A percentile compares a stretch with the other conserved stretches of the same genome.
Evolutionary conservation across 2,797 vertebrate species (phyloP).

Genomic region (Coregonus ussuriensis): DNA sequence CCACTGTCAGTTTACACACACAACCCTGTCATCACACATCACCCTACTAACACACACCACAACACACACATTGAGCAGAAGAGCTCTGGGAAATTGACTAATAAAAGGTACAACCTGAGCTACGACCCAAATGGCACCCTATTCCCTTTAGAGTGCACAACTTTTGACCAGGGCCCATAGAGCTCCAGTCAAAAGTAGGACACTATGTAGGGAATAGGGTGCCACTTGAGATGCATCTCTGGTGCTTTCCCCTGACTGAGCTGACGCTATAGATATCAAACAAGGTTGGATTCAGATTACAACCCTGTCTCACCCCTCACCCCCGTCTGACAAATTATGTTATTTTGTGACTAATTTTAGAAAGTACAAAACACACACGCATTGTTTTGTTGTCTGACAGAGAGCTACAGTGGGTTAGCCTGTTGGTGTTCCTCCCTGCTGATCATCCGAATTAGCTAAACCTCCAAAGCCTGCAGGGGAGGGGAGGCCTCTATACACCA

Average conservation of each 20-base stretch:
- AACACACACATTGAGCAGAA: background rate
- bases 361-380: constrained; percentile 11
- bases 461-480: too few species aligned
- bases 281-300: background rate
- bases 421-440: too few species aligned
- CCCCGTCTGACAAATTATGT: background rate
- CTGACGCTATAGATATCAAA: background rate
- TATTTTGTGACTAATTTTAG: background rate
- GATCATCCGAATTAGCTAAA: too few species aligned
- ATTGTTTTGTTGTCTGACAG: background rate
- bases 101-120: background rate
- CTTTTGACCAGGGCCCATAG: background rate
- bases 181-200: background rate
- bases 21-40: constrained; percentile 43
- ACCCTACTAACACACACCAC: background rate
- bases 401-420: too few species aligned
- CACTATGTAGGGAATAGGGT: background rate
- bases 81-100: background rate
- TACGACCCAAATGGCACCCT: background rate
- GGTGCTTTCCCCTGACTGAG: background rate
- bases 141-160: background rate
- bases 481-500: background rate
- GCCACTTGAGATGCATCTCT: background rate
- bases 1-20: too few species aligned
- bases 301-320: background rate